Percentiles rank a stretch among this genome's conserved stretches.
Evolutionary conservation across 2,888 invertebrate species (phyloP).

Genomic region (Byasa hedistus): DNA sequence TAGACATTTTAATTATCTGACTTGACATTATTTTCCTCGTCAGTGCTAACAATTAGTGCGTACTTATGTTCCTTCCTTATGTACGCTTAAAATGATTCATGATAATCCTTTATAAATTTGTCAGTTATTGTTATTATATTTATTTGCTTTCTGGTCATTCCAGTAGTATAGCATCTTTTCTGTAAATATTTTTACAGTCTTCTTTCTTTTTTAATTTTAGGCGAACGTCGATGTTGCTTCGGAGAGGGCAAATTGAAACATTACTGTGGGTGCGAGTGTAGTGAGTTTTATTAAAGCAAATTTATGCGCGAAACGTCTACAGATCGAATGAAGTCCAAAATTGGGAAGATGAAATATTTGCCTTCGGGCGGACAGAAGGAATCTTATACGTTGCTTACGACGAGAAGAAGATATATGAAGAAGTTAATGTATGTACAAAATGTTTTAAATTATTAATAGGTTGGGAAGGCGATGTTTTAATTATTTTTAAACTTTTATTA

Average conservation of each 20-base stretch:
- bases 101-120: conserved; percentile 3
- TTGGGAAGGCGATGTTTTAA: too few species aligned
- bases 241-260: conserved; percentile 27
- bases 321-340: conserved; percentile 75
- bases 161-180: conserved; percentile 34
- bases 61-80: conserved; percentile 21
- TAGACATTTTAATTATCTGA: background rate
- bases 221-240: conserved; percentile 31
- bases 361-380: conserved; percentile 80
- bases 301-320: conserved; percentile 40
- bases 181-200: conserved; percentile 64
- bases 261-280: conserved; percentile 35
- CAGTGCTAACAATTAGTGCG: conserved; percentile 16
- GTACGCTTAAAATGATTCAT: conserved; percentile 2
- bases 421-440: conserved; percentile 81
- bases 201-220: conserved; percentile 63
- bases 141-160: conserved; percentile 15
- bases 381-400: conserved; percentile 81
- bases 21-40: conserved; percentile 8
- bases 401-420: conserved; percentile 83
- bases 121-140: conserved; percentile 8
- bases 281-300: conserved; percentile 33
- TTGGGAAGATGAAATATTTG: conserved; percentile 82
- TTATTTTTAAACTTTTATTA: too few species aligned
- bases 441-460: conserved; percentile 15